These are phyloP conservation scores for Merops nubicus DNA, from an alignment of 2,113 vertebrate species.

Conservation along the genomic window DNA sequence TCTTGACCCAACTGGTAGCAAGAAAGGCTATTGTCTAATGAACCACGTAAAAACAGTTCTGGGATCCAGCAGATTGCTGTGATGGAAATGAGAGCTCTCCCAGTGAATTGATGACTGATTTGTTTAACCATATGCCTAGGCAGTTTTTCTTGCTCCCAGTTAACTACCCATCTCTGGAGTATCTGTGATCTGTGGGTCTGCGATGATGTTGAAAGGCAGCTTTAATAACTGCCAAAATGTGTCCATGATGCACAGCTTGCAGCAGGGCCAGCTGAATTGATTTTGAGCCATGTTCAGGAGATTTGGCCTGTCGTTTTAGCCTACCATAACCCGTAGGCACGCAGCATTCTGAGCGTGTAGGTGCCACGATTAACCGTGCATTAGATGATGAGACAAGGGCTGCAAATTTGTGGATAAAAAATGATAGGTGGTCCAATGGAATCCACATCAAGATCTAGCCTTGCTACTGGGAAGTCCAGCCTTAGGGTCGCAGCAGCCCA, in stretches of 20 bases:
- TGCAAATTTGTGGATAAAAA: background rate
- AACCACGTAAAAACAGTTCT: conserved; percentile 23
- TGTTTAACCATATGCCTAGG: background rate
- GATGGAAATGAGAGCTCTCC: conserved; percentile 7
- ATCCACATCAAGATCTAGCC: background rate
- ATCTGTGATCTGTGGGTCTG: background rate
- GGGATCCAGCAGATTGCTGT: conserved; percentile 4
- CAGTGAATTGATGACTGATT: conserved; percentile 15
- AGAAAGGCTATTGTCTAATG: conserved; percentile 35
- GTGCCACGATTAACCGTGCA: accelerated
- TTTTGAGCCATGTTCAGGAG: background rate
- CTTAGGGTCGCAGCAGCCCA: background rate
- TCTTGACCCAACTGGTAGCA: conserved; percentile 27
- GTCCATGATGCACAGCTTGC: background rate
- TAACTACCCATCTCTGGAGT: background rate
- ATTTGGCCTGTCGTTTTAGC: background rate
- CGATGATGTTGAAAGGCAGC: background rate
- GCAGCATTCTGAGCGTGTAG: accelerated
- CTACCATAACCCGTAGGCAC: accelerated
- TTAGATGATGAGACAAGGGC: background rate
- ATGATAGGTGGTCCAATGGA: background rate
- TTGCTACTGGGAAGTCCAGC: background rate
- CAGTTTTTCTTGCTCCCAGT: background rate
- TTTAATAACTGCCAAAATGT: background rate
- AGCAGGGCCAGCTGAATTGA: background rate